Base-by-base conservation (phyloP, 2,888 invertebrate species). In the Flexamia atlantica region DNA sequence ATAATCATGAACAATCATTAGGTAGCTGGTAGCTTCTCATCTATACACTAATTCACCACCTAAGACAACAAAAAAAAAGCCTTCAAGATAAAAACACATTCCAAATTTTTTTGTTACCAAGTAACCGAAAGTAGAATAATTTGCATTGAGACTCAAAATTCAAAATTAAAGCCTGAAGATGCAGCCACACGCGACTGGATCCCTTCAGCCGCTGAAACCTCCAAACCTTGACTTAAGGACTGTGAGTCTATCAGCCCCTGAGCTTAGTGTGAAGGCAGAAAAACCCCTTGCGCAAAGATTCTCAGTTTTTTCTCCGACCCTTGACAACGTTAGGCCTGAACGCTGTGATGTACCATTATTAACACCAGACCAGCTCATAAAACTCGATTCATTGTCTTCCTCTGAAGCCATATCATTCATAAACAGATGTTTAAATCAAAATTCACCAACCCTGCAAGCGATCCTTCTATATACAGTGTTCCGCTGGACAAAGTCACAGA, bases 191-290 rank as follows among this genome's bases (percentile, higher is more conserved):
- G 28, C 46, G 25, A 42, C 40, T 23, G 46, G 46, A n/a, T 76
- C 76, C 2, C 46, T 76, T 17, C 76, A 76, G n/a, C 76, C 50
- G 9, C 7, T 70, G n/a, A 36, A 70, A 28, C 40, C n/a, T 23
- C 12, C 32, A 40, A 14, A 1, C 0, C 23, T 40, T 70, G 70
- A 70, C 14, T 1, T 36, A 70, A 36, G 17, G 40, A 14, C 20
- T 70, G 70, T 70, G 40, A 36, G 72, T 40, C 72, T 4, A 10
- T 76, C 76, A 3, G 76, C 76, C 1, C 76, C 76, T 46, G 20
- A 76, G 46, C 50, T 76, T 7, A 76, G n/a, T n/a, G 7, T 28
- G 3, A 40, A 36, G 20, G 9, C 70, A n/a, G 32, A 40, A 5
- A 70, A 40, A 70, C 3, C 20, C 14, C 2, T n/a, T 40, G 4